Conservation (phyloP, 2,113 vertebrate genomes). For the Chaenocephalus aceratus region DNA sequence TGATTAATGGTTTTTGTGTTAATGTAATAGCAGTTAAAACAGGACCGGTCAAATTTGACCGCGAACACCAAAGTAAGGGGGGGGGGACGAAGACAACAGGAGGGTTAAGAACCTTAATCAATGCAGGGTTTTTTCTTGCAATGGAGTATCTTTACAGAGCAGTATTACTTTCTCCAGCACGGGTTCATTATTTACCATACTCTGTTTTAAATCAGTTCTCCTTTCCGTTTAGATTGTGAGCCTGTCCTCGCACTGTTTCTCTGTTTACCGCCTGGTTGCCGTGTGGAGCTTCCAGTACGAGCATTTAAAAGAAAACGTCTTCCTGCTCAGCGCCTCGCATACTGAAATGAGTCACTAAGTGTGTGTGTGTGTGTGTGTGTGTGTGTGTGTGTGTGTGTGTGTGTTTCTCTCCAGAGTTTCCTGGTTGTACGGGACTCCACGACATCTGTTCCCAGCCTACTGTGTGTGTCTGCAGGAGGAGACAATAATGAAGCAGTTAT, state of each 20-base stretch:
- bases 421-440: conserved; percentile 65
- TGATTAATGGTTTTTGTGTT: too few species aligned
- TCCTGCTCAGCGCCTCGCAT: conserved; percentile 6
- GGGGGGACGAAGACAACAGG: too few species aligned
- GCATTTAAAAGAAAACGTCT: not conserved
- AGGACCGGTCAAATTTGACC: too few species aligned
- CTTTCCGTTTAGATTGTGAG: not conserved
- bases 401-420: conserved; percentile 74
- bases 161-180: too few species aligned
- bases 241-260: too few species aligned
- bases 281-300: not conserved
- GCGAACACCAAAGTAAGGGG: too few species aligned
- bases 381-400: conserved; percentile 41
- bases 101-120: too few species aligned
- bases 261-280: too few species aligned
- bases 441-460: conserved; percentile 62
- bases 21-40: too few species aligned
- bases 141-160: too few species aligned
- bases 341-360: conserved; percentile 56
- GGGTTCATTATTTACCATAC: not conserved
- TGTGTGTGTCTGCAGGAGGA: conserved; percentile 73
- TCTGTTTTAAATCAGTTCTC: not conserved
- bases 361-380: conserved; percentile 42
- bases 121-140: too few species aligned
- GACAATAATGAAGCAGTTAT: conserved; percentile 47